These are phyloP conservation scores for Cryptotermes secundus DNA, from an alignment of 1,140 invertebrate species.

Conservation along the genomic window DNA sequence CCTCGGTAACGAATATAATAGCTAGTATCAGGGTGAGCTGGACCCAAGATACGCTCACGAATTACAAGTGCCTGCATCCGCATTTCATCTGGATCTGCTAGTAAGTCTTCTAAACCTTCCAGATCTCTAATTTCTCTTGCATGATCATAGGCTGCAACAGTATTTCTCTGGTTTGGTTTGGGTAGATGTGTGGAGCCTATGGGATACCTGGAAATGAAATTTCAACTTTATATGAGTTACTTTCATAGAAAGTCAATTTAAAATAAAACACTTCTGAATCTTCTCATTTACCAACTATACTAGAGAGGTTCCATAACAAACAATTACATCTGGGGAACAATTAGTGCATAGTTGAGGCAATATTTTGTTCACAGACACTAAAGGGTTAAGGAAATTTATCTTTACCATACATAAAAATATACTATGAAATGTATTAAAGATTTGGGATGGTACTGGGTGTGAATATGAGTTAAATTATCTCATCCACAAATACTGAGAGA, in stretches of 20 bases:
- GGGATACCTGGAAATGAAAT: slow-evolving; percentile 25
- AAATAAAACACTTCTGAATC: no score
- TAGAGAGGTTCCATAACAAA: no score
- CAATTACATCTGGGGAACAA: no score
- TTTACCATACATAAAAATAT: no score
- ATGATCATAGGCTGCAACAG: slow-evolving; percentile 85
- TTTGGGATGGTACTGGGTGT: no score
- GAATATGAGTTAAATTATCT: neutral
- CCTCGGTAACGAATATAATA: slow-evolving; percentile 94
- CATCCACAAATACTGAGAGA: neutral
- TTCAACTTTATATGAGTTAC: no score
- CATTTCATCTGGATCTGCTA: slow-evolving; percentile 92
- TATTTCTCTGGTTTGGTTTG: slow-evolving; percentile 66
- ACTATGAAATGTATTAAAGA: no score
- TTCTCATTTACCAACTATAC: no score
- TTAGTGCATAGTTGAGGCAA: no score
- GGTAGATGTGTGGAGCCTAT: slow-evolving; percentile 50
- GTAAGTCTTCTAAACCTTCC: slow-evolving; percentile 79
- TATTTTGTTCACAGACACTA: no score
- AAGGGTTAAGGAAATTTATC: no score
- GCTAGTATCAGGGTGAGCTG: slow-evolving; percentile 93
- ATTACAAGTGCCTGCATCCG: slow-evolving; percentile 94
- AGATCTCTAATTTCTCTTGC: slow-evolving; percentile 76
- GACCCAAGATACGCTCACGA: slow-evolving; percentile 86
- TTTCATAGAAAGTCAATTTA: no score